Base-by-base conservation (phyloP, 2,888 invertebrate genomes). In the Hirtodrosophila confusa region DNA sequence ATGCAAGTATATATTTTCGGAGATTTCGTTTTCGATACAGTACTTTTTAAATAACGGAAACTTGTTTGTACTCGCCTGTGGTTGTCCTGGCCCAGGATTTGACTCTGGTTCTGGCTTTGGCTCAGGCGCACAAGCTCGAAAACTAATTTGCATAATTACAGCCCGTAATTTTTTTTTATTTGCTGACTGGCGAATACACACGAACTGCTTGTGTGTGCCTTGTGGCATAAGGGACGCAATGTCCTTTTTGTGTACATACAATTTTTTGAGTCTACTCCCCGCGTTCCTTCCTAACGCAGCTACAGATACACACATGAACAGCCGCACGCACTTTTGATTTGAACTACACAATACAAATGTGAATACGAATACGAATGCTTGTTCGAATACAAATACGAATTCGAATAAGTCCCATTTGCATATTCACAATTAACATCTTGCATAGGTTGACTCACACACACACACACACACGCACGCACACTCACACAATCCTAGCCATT, bases 71-170 rank as follows among this genome's bases (percentile, higher is more conserved):
- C 31, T 6, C 35, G 53, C 31, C 7, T 69, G 44, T 53, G 55
- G 60, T 63, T 56, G 64, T 35, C 50, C 51, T 51, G 49, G 48
- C 50, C 17, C 57, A 41, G 57, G 49, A 44, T 67, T 56, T 55
- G 75, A 62, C 49, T 48, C 49, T 39, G 50, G n/a, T 47, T 48
- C 49, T 56, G 66, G 27, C 27, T 27, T 0, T 27, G 27, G 27
- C 27, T 27, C 27, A 49, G 40, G 40, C 73, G 54, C 76, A 17
- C 17, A 17, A 17, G 62, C 77, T 73, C 62, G 27, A 63, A 69
- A 79, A 86, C 88, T 88, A 86, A 84, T 84, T 84, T 84, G 88
- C 83, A 84, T 84, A 84, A 84, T 84, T 88, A 88, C 83, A 86
- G 88, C 85, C 83, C 83, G 83, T 65, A 84, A 69, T 88, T 74